Conservation (phyloP, 2,888 invertebrate genomes). For the Stomorhina lunata region DNA sequence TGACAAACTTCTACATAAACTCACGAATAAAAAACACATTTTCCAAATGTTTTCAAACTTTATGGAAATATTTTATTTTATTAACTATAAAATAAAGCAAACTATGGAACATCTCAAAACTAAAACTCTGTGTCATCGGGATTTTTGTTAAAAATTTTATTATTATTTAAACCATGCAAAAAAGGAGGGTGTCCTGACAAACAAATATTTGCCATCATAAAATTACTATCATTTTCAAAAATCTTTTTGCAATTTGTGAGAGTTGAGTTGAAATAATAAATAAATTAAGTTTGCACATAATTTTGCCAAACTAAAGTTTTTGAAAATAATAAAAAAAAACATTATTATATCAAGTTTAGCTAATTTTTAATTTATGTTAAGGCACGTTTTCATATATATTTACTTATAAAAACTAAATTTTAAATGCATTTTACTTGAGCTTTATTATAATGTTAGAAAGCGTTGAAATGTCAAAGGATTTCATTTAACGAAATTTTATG, state of each 20-base stretch:
- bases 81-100: neutral
- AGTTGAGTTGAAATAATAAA: neutral
- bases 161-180: neutral
- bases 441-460: too few species aligned
- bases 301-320: neutral
- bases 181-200: neutral
- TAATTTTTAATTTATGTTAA: conserved; percentile 4
- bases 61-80: neutral
- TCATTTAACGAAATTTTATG: too few species aligned
- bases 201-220: neutral
- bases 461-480: too few species aligned
- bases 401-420: neutral
- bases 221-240: neutral
- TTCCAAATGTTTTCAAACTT: neutral
- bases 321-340: too few species aligned
- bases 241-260: neutral
- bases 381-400: conserved; percentile 18
- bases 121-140: neutral
- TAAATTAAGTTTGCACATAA: neutral
- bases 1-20: neutral
- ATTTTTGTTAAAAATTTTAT: neutral
- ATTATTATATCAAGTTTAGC: neutral
- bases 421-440: neutral
- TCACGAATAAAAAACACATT: neutral
- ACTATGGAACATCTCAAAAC: neutral